Evolutionary conservation across 2,797 vertebrate species (phyloP).

Genomic region (Pangasius krempfi): DNA sequence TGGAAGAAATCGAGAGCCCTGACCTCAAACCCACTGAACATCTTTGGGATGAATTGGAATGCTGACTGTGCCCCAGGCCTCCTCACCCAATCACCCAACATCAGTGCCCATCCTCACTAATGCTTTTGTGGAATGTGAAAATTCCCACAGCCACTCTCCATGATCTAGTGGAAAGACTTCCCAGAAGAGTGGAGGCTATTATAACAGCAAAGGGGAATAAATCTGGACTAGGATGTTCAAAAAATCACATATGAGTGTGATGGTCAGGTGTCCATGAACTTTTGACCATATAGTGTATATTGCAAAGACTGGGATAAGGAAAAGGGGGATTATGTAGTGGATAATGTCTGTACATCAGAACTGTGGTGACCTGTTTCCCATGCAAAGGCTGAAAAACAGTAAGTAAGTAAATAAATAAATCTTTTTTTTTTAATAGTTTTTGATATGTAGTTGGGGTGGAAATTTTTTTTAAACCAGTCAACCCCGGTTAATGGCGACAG

Average conservation of each 20-base stretch:
- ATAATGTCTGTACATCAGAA: not conserved
- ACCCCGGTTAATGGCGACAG: too few species aligned
- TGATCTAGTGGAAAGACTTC: not conserved
- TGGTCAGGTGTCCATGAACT: not conserved
- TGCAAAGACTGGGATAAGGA: not conserved
- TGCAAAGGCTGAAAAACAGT: too few species aligned
- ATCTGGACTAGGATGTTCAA: not conserved
- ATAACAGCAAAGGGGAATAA: not conserved
- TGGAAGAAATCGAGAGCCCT: not conserved
- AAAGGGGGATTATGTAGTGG: not conserved
- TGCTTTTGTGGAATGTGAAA: not conserved
- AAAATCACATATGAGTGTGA: not conserved
- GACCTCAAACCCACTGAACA: not conserved
- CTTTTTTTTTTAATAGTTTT: too few species aligned
- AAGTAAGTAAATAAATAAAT: too few species aligned
- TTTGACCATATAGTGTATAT: not conserved
- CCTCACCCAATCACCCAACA: not conserved
- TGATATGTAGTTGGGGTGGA: too few species aligned
- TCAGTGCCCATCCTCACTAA: too few species aligned
- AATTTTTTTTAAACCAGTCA: too few species aligned
- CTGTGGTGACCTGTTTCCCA: too few species aligned
- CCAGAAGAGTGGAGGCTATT: not conserved
- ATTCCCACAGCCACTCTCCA: not conserved
- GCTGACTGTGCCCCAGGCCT: not conserved
- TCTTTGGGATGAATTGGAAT: not conserved